These are phyloP conservation scores for Spatulosminthurus flaviceps DNA, from an alignment of 2,888 invertebrate species.

Conservation along the genomic window DNA sequence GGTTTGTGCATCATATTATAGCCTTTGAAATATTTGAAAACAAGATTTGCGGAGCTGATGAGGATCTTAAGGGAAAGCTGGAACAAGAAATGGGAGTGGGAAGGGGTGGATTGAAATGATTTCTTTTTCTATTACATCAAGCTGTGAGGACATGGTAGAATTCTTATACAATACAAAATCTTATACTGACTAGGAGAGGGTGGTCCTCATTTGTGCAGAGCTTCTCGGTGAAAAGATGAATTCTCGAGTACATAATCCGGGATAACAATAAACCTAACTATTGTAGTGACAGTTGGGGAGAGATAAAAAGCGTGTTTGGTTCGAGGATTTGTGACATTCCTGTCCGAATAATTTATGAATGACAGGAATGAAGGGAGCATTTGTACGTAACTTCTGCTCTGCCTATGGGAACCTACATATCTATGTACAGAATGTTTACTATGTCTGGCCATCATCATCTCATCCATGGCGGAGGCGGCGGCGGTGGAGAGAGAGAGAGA, in stretches of 20 bases:
- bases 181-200: too few relatives aligned
- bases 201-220: too few relatives aligned
- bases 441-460: neutral
- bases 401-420: neutral
- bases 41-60: too few relatives aligned
- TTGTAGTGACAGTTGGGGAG: slow-evolving; percentile 24
- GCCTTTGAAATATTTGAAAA: too few relatives aligned
- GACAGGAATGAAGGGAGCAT: slow-evolving; percentile 4
- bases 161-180: too few relatives aligned
- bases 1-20: too few relatives aligned
- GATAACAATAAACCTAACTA: slow-evolving; percentile 3
- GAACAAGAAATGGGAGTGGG: too few relatives aligned
- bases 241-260: neutral
- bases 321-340: slow-evolving; percentile 33
- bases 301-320: neutral
- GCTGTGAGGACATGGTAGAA: too few relatives aligned
- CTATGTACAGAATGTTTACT: slow-evolving; percentile 17
- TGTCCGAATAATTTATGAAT: slow-evolving; percentile 45
- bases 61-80: too few relatives aligned
- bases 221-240: neutral
- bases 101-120: too few relatives aligned
- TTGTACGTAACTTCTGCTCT: slow-evolving; percentile 22
- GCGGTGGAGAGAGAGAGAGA: too few relatives aligned
- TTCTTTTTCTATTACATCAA: too few relatives aligned
- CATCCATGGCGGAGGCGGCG: neutral